Evolutionary conservation across 1,140 invertebrate species (phyloP), one percentile per base, ranked within the genome.

Genomic region (Aleiodes sp.): DNA sequence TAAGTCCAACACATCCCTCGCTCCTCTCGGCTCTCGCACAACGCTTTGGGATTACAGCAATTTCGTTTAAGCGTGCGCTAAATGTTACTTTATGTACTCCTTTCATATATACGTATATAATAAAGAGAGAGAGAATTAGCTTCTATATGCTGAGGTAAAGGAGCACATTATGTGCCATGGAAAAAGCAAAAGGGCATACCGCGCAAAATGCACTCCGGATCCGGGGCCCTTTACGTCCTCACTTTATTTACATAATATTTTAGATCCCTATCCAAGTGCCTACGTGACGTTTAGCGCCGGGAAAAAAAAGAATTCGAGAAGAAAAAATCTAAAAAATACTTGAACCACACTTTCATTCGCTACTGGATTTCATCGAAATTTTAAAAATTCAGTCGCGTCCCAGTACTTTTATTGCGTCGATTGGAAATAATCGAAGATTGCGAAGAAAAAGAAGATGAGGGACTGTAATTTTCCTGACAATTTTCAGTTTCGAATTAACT

Each of bases 61-160:
- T 86, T 86, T 84, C 26, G 77, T 76, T 80, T 76, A 82, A 83
- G 76, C 73, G 78, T 76, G 79, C 81, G 81, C 75, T 85, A 83
- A 84, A 84, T 79, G 81, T 78, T 80, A 72, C 76, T 77, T 81
- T 80, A 79, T 77, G 78, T 70, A 67, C 65, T 76, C 76, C 76
- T 80, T 81, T 76, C 79, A 69, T 74, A 59, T 73, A 59, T 57
- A 62, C 73, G 52, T 41, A 28, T 68, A 65, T 70, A 57, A 37
- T 60, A 52, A 26, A 33, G 28, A 65, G 26, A 19, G 33, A 19
- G 7, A 69, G 52, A 12, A 21, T n/a, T 14, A n/a, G 29, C 28
- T 33, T 16, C 28, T 26, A 57, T 31, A 14, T 24, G 12, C 29
- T 24, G 4, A 56, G 0, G 33, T 7, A 33, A 2, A n/a, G 56